Evolutionary conservation across 2,888 invertebrate genomes (phyloP).

Genomic region (Oscheius sp.): DNA sequence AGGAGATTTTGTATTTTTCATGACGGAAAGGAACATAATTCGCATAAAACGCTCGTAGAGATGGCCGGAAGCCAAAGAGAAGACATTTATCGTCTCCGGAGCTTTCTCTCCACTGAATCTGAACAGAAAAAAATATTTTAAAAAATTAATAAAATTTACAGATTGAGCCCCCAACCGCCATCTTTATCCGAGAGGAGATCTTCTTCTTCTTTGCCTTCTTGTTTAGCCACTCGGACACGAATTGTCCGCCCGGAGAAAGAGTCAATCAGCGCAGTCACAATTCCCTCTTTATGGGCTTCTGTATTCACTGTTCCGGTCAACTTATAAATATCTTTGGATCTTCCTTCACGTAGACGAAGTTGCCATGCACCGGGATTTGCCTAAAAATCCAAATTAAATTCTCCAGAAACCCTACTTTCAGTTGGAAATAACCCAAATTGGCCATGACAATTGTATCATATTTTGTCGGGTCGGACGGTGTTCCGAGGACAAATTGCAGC

Average conservation of each 20-base stretch:
- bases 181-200: slow-evolving; percentile 84
- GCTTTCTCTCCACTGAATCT: slow-evolving; percentile 64
- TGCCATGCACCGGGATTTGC: slow-evolving; percentile 97
- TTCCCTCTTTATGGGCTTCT: slow-evolving; percentile 52
- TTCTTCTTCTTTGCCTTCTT: slow-evolving; percentile 86
- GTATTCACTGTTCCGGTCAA: slow-evolving; percentile 76
- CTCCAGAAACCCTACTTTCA: no score
- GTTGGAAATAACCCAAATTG: slow-evolving; percentile 96
- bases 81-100: slow-evolving; percentile 86
- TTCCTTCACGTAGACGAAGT: slow-evolving; percentile 87
- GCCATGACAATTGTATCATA: slow-evolving; percentile 99
- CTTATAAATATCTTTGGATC: slow-evolving; percentile 93
- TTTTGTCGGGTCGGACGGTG: slow-evolving; percentile 78
- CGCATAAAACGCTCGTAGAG: slow-evolving; percentile 87
- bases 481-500: slow-evolving; percentile 93
- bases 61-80: slow-evolving; percentile 97
- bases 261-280: slow-evolving; percentile 54
- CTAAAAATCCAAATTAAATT: slow-evolving; percentile 50
- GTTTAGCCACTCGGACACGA: slow-evolving; percentile 80
- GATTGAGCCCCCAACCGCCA: slow-evolving; percentile 51
- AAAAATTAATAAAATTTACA: neutral
- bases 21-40: slow-evolving; percentile 91
- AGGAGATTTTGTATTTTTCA: slow-evolving; percentile 88
- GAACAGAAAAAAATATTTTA: neutral
- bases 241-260: slow-evolving; percentile 76